phyloP scores from a whole-genome alignment of 2,888 invertebrate genomes.

The Drosophila testacea region DNA sequence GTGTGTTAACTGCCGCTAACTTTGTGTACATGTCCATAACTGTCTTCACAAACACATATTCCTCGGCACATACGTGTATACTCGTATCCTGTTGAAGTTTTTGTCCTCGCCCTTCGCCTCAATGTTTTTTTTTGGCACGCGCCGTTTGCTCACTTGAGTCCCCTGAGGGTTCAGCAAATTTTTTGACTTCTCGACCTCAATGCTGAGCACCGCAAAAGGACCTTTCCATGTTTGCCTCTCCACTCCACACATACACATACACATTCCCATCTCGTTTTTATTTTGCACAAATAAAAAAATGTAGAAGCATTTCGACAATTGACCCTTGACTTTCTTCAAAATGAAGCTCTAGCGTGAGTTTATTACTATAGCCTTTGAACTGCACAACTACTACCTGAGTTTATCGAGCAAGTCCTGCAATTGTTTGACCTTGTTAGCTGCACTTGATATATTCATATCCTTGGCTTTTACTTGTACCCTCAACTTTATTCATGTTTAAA shows the following conservation, averaged over 20 bases:
- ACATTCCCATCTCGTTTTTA: constrained; percentile 26
- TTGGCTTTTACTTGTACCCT: constrained; percentile 38
- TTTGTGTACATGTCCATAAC: constrained; percentile 45
- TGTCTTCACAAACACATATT: constrained; percentile 18
- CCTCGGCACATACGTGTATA: not conserved
- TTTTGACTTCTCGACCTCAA: constrained; percentile 50
- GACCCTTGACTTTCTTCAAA: constrained; percentile 58
- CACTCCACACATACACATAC: not conserved
- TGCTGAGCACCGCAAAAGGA: constrained; percentile 29
- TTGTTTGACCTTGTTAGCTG: constrained; percentile 31
- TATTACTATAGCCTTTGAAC: not conserved
- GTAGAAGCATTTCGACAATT: constrained; percentile 50
- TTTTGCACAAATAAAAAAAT: constrained; percentile 42
- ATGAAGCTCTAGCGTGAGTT: constrained; percentile 29
- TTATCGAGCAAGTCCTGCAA: constrained; percentile 39
- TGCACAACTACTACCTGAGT: constrained; percentile 4
- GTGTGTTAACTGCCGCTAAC: constrained; percentile 42
- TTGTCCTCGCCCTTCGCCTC: not conserved
- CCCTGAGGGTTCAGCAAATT: constrained; percentile 25
- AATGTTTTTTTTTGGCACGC: constrained; percentile 27
- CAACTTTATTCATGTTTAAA: constrained; percentile 14
- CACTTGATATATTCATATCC: constrained; percentile 35
- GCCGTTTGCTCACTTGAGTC: constrained; percentile 39
- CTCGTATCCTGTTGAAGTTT: constrained; percentile 18
- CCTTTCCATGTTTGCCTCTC: constrained; percentile 32